Base-by-base conservation (phyloP, 1,140 invertebrate species). In the Mya arenaria region DNA sequence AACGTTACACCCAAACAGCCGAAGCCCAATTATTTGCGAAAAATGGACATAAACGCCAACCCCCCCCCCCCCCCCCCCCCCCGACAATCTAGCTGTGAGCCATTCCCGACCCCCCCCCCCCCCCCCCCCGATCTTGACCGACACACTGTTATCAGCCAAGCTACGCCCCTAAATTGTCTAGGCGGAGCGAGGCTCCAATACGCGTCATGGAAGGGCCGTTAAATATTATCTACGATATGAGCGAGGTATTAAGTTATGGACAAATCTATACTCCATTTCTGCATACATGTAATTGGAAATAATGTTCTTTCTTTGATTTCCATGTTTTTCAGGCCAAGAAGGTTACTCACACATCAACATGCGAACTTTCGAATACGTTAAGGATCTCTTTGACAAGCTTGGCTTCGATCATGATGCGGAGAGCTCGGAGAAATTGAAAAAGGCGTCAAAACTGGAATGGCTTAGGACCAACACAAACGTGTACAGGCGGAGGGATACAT, bases 261-360 rank as follows among this genome's bases (percentile, higher is more conserved):
- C 41, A 19, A 44, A 44, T 10, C 41, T 10, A 44, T 10, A 44
- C 10, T 44, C 41, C 41, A 44, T 10, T 52, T 23, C 48, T 23
- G 48, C 48, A n/a, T 3, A 52, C 25, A 1, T 52, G 8, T 2
- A 8, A 52, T 23, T 17, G 10, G 17, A 52, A 1, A n/a, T 52
- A 4, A 52, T 1, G 48, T 23, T n/a, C 48, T n/a, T 52, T 17
- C 10, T n/a, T 52, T 52, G 25, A 1, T 17, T 8, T 23, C 48
- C 2, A 8, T 52, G 19, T 52, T 52, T 23, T 74, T 30, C 36
- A 74, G 72, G 72, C 0, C 72, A 74, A 62, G 55, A 5, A 4
- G 72, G 72, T 4, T 62, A 41, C 17, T 85, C 84, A 36, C 84
- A 85, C 48, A 69, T 85, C 1, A 85, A 85, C 55, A 85, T 68